Evolutionary conservation across 1,140 invertebrate species (phyloP).

Genomic region (Delia radicum): DNA sequence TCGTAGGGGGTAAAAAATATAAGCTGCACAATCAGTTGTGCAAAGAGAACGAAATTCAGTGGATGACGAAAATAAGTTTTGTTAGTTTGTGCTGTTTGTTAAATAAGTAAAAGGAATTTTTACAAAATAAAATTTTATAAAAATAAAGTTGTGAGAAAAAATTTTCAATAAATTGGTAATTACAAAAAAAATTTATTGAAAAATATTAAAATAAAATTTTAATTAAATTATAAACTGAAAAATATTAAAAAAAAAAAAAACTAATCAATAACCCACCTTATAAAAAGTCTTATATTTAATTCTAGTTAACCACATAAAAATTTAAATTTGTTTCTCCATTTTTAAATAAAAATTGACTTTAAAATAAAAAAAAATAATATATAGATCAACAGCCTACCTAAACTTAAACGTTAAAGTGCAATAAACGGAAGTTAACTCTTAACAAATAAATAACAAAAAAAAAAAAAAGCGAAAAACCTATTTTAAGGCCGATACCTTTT

Average conservation of each 20-base stretch:
- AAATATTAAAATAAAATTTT: not conserved
- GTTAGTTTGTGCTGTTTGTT: not conserved
- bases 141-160: not conserved
- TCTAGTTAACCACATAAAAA: not conserved
- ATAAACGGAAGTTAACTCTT: constrained; percentile 20
- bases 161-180: not conserved
- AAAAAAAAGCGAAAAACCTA: not conserved
- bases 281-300: not conserved
- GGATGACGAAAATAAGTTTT: constrained; percentile 15
- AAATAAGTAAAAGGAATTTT: constrained; percentile 11
- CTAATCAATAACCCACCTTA: constrained; percentile 1
- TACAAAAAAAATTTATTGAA: too few species aligned
- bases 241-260: not conserved
- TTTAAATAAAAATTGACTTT: not conserved
- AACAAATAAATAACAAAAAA: not conserved
- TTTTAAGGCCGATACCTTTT: too few species aligned
- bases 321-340: not conserved
- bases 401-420: constrained; percentile 8
- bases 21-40: constrained; percentile 14
- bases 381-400: constrained; percentile 10
- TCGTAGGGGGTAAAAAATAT: not conserved
- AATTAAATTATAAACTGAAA: not conserved
- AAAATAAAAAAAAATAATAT: not conserved
- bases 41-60: constrained; percentile 25
- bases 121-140: not conserved